Evolutionary conservation across 1,140 invertebrate genomes (phyloP).

Genomic region (Zaprionus ornatus): DNA sequence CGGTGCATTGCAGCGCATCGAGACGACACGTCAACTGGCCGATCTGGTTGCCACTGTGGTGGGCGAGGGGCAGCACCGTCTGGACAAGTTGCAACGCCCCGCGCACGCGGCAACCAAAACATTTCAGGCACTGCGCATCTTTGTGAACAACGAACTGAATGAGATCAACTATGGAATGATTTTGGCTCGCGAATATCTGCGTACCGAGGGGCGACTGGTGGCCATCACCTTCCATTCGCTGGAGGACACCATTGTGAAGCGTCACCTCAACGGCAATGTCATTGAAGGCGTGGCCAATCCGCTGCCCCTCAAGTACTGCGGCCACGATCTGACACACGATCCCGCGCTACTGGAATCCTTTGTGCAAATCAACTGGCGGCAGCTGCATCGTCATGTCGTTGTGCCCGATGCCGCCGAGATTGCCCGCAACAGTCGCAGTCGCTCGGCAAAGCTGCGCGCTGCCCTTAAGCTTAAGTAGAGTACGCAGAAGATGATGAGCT

Average conservation of each 20-base stretch:
- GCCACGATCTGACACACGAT: constrained; percentile 85
- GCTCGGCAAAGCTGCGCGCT: constrained; percentile 94
- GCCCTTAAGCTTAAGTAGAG: constrained; percentile 87
- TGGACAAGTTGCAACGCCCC: constrained; percentile 90
- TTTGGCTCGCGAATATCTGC: constrained; percentile 91
- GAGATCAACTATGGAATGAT: constrained; percentile 96
- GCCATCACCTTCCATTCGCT: constrained; percentile 96
- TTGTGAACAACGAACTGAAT: constrained; percentile 98
- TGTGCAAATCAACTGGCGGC: constrained; percentile 89
- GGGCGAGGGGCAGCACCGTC: constrained; percentile 83
- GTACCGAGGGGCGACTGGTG: constrained; percentile 90
- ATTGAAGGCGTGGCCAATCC: constrained; percentile 88
- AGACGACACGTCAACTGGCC: constrained; percentile 93
- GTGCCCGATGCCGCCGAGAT: constrained; percentile 90
- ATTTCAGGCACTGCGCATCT: constrained; percentile 97
- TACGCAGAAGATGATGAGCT: not conserved
- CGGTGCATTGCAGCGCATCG: constrained; percentile 91
- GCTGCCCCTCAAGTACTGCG: constrained; percentile 88
- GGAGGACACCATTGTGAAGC: constrained; percentile 97
- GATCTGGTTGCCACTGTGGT: constrained; percentile 88
- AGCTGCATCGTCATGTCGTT: constrained; percentile 92
- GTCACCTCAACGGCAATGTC: constrained; percentile 92
- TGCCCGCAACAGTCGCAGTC: constrained; percentile 90
- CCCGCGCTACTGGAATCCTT: constrained; percentile 86
- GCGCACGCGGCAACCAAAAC: constrained; percentile 95